Base-by-base conservation (phyloP, 2,113 vertebrate species). In the Felis chaus region DNA sequence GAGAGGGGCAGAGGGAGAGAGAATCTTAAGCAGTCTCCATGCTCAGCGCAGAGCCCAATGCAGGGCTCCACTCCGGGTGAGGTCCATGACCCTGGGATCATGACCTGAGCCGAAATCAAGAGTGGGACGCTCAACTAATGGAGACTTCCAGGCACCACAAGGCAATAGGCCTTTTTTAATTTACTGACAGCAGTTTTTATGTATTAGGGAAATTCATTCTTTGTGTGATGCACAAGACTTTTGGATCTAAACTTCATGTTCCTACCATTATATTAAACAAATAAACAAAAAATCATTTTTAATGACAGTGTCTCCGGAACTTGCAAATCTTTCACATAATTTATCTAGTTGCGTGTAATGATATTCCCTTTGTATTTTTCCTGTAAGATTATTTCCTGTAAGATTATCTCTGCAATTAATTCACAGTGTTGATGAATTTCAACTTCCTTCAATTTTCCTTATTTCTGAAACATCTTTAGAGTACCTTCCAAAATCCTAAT, bases 131-230 rank as follows among this genome's bases (percentile, higher is more conserved):
- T 23, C 57, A 61, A 61, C 55, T 21, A 57, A 21, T 21, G 21
- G 57, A 61, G 57, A 21, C 57, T 23, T 61, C 21, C 8, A 23
- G 57, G 57, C 57, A 61, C 55, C 18, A 18, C 55, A 57, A 57
- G 18, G 55, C 18, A 14, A 57, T 53, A 53, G 14, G 27, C 11
- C 6, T 31, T 91, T 91, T 81, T 87, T 8, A 7, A 41, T 36
- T 65, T 80, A 57, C 31, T 93, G 25, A 5, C 55, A 71, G 12
- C 1, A 45, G 21, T 45, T 92, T 36, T 31, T 86, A 83, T 79
- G 80, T 84, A 84, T 57, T 87, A 76, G 53, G 68, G 45, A 94
- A 86, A 95, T 83, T 71, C 53, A 29, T 89, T 80, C 8, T 92
- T 86, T 66, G 5, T 87, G 16, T 63, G 41, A 57, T 36, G 23